Base-by-base conservation (phyloP, 1,140 invertebrate species). In the Bicyclus anynana region DNA sequence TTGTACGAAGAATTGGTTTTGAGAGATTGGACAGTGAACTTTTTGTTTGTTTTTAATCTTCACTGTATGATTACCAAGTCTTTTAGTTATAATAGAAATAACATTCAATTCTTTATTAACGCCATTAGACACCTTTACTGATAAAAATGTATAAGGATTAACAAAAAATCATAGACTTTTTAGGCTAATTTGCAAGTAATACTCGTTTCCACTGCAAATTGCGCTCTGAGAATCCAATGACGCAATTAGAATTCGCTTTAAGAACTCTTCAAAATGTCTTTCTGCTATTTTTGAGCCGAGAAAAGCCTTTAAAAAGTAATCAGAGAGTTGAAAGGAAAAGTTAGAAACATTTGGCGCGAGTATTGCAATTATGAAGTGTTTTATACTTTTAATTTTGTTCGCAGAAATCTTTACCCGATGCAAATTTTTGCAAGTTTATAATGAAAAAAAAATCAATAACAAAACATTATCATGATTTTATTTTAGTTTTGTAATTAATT, bases 1-100 rank as follows among this genome's bases (percentile, higher is more conserved):
- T 87, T 84, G 79, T 84, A 73, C 74, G 66, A 72, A 67, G 80
- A 79, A 82, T 83, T 82, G 77, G 74, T 82, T 80, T 83, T 75
- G 76, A 83, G 74, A 83, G 83, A 82, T 85, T 85, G 77, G 79
- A 72, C 71, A 56, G 67, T 71, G 67, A 72, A 65, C 80, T 83
- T 73, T 80, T 76, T 68, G 48, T 54, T 51, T 52, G 42, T 53
- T 57, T 44, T 37, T 50, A 14, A 5, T 52, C 50, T 40, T n/a
- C n/a, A 40, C 9, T 13, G 9, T 20, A 35, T 50, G 5, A 40
- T 29, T 48, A 26, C 9, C 26, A 18, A 18, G 14, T 18, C 29
- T 17, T 35, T 20, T 37, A 10, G 27, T 53, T 59, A 3, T 2
- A 37, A n/a, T 40, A 16, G 1, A 7, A 16, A 17, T 26, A 27